Conservation (phyloP, 2,888 invertebrate species). For the Opisthograptis luteolata region DNA sequence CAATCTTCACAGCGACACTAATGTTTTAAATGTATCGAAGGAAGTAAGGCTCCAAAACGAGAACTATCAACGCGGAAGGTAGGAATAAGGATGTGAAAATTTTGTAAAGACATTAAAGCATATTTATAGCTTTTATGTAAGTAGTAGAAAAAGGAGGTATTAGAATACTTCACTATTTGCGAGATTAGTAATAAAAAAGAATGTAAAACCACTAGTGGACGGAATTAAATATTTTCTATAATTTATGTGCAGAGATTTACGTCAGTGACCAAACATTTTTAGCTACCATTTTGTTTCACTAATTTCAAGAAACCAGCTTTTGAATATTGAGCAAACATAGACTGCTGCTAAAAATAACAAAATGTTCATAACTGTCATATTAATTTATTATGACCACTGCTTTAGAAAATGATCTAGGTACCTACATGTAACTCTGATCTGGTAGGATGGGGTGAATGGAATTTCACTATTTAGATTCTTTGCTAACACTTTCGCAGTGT, state of each 20-base stretch:
- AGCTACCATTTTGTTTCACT: slow-evolving; percentile 14
- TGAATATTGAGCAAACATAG: slow-evolving; percentile 6
- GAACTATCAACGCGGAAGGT: background rate
- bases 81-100: slow-evolving; percentile 3
- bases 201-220: slow-evolving; percentile 44
- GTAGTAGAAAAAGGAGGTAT: slow-evolving; percentile 20
- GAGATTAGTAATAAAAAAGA: slow-evolving; percentile 44
- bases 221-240: slow-evolving; percentile 50
- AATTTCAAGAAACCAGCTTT: background rate
- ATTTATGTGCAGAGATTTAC: slow-evolving; percentile 57
- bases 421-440: no score
- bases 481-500: no score
- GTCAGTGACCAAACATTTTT: slow-evolving; percentile 52
- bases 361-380: no score
- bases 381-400: no score
- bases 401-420: no score
- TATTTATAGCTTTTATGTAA: slow-evolving; percentile 25
- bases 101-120: slow-evolving; percentile 14
- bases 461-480: no score
- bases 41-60: background rate
- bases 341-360: background rate
- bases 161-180: slow-evolving; percentile 23
- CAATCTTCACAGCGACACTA: no score
- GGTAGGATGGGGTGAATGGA: no score
- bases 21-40: background rate